Conservation (phyloP, 2,113 vertebrate species). For the Pristiophorus japonicus region DNA sequence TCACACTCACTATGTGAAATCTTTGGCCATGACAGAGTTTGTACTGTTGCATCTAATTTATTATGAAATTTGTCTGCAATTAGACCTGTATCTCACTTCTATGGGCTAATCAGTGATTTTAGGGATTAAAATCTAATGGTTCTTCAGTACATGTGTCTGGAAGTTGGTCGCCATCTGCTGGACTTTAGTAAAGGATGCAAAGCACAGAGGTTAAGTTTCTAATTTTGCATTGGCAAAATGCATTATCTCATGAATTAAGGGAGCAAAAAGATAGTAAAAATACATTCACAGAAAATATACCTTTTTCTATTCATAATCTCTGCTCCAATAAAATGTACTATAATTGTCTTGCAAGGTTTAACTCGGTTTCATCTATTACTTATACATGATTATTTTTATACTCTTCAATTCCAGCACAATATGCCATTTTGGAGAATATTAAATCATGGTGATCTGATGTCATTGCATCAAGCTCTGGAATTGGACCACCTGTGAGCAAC, state of each 20-base stretch:
- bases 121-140: not conserved
- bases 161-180: not conserved
- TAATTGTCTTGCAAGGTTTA: not conserved
- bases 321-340: not conserved
- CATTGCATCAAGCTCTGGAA: constrained; percentile 91
- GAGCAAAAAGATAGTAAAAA: not conserved
- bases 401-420: constrained; percentile 73
- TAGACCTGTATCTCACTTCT: not conserved
- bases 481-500: constrained; percentile 84
- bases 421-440: constrained; percentile 98
- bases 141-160: not conserved
- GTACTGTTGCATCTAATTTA: not conserved
- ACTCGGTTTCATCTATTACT: not conserved
- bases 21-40: not conserved
- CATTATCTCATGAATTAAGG: not conserved
- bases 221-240: not conserved
- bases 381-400: not conserved
- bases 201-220: not conserved
- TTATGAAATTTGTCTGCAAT: not conserved
- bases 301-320: not conserved
- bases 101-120: not conserved
- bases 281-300: not conserved
- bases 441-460: constrained; percentile 85
- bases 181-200: not conserved
- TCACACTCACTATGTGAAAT: not conserved